These are phyloP conservation scores for Triplophysa siluroides DNA, from an alignment of 2,113 vertebrate species.

Conservation along the genomic window DNA sequence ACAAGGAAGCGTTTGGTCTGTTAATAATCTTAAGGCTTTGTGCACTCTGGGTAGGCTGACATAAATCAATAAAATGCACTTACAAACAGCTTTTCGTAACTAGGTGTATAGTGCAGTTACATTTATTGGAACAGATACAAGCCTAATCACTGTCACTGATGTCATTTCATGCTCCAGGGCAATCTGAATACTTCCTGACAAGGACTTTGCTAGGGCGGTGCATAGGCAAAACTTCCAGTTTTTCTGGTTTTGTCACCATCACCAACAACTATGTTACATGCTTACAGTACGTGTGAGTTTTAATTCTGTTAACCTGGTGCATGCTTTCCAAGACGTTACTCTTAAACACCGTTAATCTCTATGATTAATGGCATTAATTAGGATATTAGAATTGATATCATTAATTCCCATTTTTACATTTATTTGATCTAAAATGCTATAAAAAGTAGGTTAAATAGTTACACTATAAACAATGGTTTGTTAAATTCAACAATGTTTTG, in stretches of 20 bases:
- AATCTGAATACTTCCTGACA: not conserved
- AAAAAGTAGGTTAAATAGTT: no score
- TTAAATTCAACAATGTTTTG: no score
- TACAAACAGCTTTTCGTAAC: not conserved
- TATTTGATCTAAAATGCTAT: no score
- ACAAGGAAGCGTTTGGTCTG: slow-evolving; percentile 55
- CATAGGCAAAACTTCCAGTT: not conserved
- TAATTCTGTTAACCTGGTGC: not conserved
- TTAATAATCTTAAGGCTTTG: slow-evolving; percentile 61
- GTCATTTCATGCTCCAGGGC: not conserved
- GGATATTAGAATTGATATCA: no score
- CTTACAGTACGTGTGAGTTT: not conserved
- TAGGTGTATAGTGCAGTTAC: not conserved
- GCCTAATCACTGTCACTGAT: not conserved
- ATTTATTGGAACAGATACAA: not conserved
- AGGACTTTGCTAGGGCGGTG: not conserved
- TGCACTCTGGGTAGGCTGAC: not conserved
- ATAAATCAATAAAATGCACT: not conserved
- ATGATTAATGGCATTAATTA: no score
- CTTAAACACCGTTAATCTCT: no score
- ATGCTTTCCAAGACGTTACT: not conserved
- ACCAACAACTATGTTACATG: not conserved
- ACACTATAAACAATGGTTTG: no score
- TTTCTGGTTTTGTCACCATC: slow-evolving; percentile 5
- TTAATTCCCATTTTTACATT: no score